Conservation (phyloP, 2,888 invertebrate genomes). For the Tineola bisselliella region DNA sequence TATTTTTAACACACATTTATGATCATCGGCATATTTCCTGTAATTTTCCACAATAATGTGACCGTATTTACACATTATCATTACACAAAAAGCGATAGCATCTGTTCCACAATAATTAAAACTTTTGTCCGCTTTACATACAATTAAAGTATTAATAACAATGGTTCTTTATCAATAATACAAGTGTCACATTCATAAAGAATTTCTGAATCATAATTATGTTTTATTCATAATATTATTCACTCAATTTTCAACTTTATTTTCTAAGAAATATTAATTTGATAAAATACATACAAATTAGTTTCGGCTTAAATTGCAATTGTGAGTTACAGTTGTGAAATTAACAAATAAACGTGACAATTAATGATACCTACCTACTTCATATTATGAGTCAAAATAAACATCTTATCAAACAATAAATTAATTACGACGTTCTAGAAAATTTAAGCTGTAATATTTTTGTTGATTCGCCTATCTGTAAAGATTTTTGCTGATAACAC, state of each 20-base stretch:
- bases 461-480: too few species aligned
- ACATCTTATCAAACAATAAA: too few species aligned
- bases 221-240: neutral
- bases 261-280: neutral
- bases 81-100: neutral
- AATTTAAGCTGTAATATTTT: too few species aligned
- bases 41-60: neutral
- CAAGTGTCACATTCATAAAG: neutral
- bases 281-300: too few species aligned
- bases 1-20: too few species aligned
- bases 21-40: neutral
- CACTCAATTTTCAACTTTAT: neutral
- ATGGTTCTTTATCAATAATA: neutral
- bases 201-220: neutral
- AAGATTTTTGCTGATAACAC: too few species aligned
- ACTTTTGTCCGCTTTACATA: neutral
- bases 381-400: too few species aligned
- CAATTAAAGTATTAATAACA: neutral
- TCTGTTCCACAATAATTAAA: neutral
- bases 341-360: too few species aligned
- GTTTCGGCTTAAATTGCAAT: too few species aligned
- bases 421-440: too few species aligned
- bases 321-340: too few species aligned
- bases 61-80: neutral
- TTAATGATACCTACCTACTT: too few species aligned